Evolutionary conservation across 2,113 vertebrate genomes (phyloP), one percentile per base, ranked within the genome.

Genomic region (Thomomys bottae): DNA sequence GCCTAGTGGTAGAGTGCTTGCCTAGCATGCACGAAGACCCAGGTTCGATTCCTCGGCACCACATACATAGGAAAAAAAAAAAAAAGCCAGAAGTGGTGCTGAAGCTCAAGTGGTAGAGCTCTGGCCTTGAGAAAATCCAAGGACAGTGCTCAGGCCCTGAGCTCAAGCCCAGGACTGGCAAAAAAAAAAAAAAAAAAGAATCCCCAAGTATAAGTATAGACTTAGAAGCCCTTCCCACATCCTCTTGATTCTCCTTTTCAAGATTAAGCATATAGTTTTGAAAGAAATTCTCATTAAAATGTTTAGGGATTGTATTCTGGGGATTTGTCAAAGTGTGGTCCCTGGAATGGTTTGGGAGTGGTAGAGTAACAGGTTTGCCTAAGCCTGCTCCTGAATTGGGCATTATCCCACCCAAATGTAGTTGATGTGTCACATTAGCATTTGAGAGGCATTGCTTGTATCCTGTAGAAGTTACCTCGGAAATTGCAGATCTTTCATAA

Each of bases 351-450:
- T 2, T 57, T 23, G n/a, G 49, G n/a, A n/a, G 20, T 49, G 2
- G 28, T 8, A 21, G 66, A 18, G 7, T 42, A 71, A 5, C 26
- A 49, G 78, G 36, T 66, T 71, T 21, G 26, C 28, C 42, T 15
- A 0, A 0, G 23, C 8, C 18, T 5, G 1, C 8, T 30, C 7
- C 3, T 21, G 3, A 32, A 59, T 49, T 64, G 17, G 17, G 49
- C 49, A 54, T 54, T 59, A 11, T 20, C 36, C 68, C 45, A 28
- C 36, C 36, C 24, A 36, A 54, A 42, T 54, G n/a, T 77, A n/a
- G 11, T 78, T 21, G n/a, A n/a, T 8, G 18, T 73, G 14, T 30
- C 24, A 26, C 6, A 2, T 18, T 12, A 14, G 17, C 24, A 6
- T 57, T 63, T 54, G 42, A 80, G 34, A 42, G 12, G 12, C 42